phyloP scores from a whole-genome alignment of 2,797 vertebrate genomes.

The Setipinna tenuifilis region DNA sequence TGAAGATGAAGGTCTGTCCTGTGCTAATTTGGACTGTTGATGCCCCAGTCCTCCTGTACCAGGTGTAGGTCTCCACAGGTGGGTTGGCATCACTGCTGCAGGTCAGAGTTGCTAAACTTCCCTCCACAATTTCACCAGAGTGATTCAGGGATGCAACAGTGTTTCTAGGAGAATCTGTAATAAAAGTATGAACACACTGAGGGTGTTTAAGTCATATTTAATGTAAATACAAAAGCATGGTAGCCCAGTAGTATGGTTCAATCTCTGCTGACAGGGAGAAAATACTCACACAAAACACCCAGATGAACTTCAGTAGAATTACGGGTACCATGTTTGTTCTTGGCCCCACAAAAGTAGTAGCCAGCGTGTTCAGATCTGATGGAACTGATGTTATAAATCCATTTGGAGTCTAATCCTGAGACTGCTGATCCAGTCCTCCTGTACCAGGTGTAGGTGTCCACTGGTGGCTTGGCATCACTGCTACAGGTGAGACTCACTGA shows the following conservation, averaged over 20 bases:
- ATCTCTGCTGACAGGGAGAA: background rate
- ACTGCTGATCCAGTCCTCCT: background rate
- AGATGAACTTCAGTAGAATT: background rate
- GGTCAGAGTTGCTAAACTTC: background rate
- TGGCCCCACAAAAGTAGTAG: background rate
- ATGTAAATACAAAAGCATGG: too few species aligned
- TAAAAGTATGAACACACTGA: too few species aligned
- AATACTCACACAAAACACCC: background rate
- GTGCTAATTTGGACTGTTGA: background rate
- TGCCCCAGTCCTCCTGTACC: background rate
- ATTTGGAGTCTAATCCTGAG: background rate
- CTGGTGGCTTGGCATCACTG: background rate
- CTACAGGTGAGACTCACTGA: background rate
- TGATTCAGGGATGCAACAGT: background rate
- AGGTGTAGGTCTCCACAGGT: background rate
- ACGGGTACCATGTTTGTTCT: background rate
- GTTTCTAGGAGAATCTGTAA: background rate
- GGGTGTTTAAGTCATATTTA: background rate
- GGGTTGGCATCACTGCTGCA: background rate
- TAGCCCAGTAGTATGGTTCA: too few species aligned
- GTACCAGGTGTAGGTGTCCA: background rate
- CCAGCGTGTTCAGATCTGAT: background rate
- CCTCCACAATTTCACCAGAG: background rate
- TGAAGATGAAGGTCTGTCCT: background rate
- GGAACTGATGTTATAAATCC: background rate